phyloP scores from a whole-genome alignment of 2,113 vertebrate species.

The Nanorana parkeri region DNA sequence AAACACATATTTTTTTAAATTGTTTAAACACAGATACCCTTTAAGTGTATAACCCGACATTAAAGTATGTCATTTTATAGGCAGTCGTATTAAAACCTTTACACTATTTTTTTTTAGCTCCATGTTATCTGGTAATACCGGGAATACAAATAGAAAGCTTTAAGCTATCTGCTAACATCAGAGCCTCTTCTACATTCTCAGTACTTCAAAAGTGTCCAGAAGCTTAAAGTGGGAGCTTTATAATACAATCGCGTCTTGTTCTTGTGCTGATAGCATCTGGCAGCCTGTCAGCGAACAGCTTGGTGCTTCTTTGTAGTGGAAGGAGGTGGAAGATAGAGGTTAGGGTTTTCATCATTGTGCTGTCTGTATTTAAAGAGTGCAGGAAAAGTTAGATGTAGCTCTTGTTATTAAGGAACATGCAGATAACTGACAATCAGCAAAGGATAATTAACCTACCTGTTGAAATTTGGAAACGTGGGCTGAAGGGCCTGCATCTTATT shows the following conservation, averaged over 20 bases:
- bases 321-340: constrained; percentile 5
- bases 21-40: too few relatives aligned
- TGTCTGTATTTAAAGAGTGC: neutral
- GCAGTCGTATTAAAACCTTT: neutral
- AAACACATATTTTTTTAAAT: too few relatives aligned
- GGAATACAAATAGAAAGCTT: too few relatives aligned
- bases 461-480: neutral
- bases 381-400: neutral
- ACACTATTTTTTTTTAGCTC: neutral
- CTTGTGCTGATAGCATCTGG: neutral
- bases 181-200: neutral
- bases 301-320: constrained; percentile 10
- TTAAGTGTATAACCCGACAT: too few relatives aligned
- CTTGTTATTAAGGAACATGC: too few relatives aligned
- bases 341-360: constrained; percentile 13
- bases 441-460: neutral
- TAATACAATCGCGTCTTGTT: constrained; percentile 16
- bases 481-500: too few relatives aligned
- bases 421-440: too few relatives aligned
- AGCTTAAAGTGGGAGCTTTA: neutral
- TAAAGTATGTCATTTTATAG: too few relatives aligned
- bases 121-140: neutral
- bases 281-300: constrained; percentile 9
- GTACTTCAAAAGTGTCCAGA: constrained; percentile 23
- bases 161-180: constrained; percentile 2